phyloP scores from a whole-genome alignment of 2,113 vertebrate genomes.

The Anser cygnoides region DNA sequence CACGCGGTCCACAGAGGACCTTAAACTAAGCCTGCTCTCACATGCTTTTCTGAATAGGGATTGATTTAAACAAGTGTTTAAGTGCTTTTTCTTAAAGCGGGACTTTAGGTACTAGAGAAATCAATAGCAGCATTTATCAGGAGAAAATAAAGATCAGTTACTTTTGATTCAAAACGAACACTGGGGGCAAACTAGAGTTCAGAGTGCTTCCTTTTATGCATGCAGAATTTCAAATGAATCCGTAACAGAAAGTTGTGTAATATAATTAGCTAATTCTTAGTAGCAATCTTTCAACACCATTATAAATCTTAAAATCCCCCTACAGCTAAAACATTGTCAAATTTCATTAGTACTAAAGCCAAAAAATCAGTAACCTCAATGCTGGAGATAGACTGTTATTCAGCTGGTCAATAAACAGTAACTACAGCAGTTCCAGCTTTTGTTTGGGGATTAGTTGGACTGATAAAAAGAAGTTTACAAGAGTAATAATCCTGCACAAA shows the following conservation, averaged over 20 bases:
- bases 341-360: background rate
- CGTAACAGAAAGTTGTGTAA: background rate
- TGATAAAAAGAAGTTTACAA: background rate
- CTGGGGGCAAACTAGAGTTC: background rate
- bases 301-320: background rate
- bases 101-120: background rate
- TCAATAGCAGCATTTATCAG: conserved; percentile 36
- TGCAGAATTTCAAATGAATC: background rate
- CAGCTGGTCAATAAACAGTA: conserved; percentile 6
- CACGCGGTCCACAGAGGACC: background rate
- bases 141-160: background rate
- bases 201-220: background rate
- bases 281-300: background rate
- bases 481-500: background rate
- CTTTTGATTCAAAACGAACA: background rate
- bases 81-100: background rate
- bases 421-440: background rate
- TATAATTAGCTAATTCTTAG: background rate
- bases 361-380: background rate
- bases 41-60: background rate
- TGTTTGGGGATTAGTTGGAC: background rate
- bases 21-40: background rate
- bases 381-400: background rate
- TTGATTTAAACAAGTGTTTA: conserved; percentile 1
- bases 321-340: background rate